Evolutionary conservation across 1,140 invertebrate genomes (phyloP).

Genomic region (Bursaphelenchus mucronatus): DNA sequence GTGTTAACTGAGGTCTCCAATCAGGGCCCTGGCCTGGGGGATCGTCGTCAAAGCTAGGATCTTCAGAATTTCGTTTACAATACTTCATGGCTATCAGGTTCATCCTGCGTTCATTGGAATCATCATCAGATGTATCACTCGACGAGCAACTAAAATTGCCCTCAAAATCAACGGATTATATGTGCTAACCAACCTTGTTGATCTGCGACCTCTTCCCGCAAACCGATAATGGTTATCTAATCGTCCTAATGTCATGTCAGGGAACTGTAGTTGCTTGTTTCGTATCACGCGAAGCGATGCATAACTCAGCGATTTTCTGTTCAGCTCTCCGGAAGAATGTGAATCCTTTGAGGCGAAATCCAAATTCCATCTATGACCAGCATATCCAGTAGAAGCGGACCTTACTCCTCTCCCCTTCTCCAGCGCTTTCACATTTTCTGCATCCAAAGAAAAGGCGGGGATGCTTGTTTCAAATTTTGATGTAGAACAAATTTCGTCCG

Average conservation of each 20-base stretch:
- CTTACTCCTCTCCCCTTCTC: constrained; percentile 21
- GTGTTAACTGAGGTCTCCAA: too few species aligned
- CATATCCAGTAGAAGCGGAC: constrained; percentile 39
- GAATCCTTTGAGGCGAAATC: constrained; percentile 14
- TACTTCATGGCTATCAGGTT: constrained; percentile 1
- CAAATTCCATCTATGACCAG: constrained; percentile 15
- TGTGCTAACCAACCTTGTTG: constrained; percentile 32
- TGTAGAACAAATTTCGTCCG: constrained; percentile 18
- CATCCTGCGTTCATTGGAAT: background rate
- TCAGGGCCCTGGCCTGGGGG: background rate
- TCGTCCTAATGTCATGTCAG: constrained; percentile 36
- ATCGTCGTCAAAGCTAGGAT: background rate
- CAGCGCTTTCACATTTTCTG: background rate
- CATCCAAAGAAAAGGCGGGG: constrained; percentile 8
- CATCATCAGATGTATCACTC: constrained; percentile 18
- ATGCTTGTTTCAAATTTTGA: constrained; percentile 5
- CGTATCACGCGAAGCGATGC: constrained; percentile 38
- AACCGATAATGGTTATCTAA: constrained; percentile 40
- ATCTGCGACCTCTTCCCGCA: constrained; percentile 30
- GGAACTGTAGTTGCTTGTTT: constrained; percentile 43
- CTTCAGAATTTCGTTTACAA: constrained; percentile 1
- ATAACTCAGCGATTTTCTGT: background rate
- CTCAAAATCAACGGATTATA: background rate
- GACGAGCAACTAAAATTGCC: constrained; percentile 22
- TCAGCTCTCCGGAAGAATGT: background rate